Evolutionary conservation across 2,113 vertebrate species (phyloP).

Genomic region (Odocoileus hemionus): DNA sequence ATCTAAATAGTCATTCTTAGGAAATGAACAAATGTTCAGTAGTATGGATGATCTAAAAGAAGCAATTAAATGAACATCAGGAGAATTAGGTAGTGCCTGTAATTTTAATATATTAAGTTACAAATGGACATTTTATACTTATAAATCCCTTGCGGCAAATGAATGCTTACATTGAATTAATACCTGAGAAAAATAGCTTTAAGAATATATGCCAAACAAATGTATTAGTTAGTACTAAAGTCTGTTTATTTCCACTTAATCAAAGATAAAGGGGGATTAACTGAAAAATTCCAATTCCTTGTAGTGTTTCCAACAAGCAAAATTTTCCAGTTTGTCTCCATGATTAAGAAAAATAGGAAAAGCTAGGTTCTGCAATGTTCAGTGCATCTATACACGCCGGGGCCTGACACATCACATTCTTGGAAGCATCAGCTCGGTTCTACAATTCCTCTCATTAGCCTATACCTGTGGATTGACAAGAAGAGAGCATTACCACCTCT

Average conservation of each 20-base stretch:
- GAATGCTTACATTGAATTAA: not conserved
- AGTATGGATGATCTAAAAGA: not conserved
- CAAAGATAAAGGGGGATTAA: not conserved
- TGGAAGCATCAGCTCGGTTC: not conserved
- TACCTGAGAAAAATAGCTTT: conserved; percentile 8
- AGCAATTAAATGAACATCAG: not conserved
- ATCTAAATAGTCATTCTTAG: not conserved
- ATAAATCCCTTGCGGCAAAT: not conserved
- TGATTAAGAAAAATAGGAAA: not conserved
- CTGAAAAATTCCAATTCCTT: not conserved
- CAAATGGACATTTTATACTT: not conserved
- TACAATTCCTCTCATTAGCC: not conserved
- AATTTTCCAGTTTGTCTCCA: not conserved
- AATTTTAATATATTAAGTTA: conserved; percentile 31
- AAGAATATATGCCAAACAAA: not conserved
- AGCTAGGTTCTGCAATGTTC: not conserved
- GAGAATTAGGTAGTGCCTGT: not conserved
- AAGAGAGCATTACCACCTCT: not conserved
- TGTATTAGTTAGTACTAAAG: not conserved
- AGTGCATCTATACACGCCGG: fast-evolving
- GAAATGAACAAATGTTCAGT: not conserved
- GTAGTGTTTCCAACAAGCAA: not conserved
- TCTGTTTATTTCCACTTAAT: conserved; percentile 4
- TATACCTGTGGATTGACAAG: not conserved
- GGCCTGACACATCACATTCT: not conserved